Evolutionary conservation across 2,888 invertebrate species (phyloP), one percentile per base, ranked within the genome.

Genomic region (Lycophotia porphyrea): DNA sequence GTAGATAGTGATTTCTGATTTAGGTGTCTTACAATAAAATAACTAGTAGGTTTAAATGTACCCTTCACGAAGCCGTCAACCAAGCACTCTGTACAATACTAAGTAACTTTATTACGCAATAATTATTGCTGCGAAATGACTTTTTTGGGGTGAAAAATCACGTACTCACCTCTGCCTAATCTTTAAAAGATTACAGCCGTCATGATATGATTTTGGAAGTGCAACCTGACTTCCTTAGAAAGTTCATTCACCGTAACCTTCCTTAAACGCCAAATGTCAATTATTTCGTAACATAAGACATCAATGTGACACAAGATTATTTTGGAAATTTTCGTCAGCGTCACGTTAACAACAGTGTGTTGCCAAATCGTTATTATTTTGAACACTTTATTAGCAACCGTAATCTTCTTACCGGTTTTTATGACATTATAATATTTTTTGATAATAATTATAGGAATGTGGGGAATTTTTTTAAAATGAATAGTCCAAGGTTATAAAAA

Each of bases 361-460:
- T 87, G 87, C 87, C 85, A 85, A 85, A 81, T 73, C 52, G 49
- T 74, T 73, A 86, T 84, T 76, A 86, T 84, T 80, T 76, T 60
- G 68, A 63, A 83, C 76, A 76, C 76, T 87, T 88, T 85, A 77
- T 84, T 84, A 82, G 65, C 74, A 66, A 75, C 63, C 24, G 60
- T 83, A 78, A 87, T 81, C 75, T 79, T 31, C 47, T 44, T 36
- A 81, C 65, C 27, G 15, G 63, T 60, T 71, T 86, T 81, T 71
- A 75, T 58, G 49, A 65, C 31, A 11, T 64, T 77, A 68, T 76
- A 36, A 76, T 76, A 67, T 65, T 79, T 82, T 76, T 81, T 82
- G 42, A 69, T 77, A 82, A 44, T n/a, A n/a, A n/a, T n/a, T 64
- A 24, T 4, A 31, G 36, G 64, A 81, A 78, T 64, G 39, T 21